phyloP scores from a whole-genome alignment of 1,140 invertebrate genomes.

The Neodiprion lecontei region DNA sequence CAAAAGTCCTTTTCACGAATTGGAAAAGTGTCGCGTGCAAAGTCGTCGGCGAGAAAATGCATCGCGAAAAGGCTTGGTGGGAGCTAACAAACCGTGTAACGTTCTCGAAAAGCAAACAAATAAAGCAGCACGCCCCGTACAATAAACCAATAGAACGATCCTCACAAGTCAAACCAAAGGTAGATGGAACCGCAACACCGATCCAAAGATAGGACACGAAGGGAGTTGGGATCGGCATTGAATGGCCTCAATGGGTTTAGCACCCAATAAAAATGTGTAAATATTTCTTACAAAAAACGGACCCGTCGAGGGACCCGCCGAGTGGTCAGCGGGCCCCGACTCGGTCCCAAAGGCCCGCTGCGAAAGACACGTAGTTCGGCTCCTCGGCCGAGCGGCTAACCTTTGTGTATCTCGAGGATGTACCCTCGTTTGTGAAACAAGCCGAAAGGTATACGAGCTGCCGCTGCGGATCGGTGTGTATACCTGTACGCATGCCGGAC shows the following conservation, averaged over 20 bases:
- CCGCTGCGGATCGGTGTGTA: neutral
- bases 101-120: neutral
- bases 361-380: constrained; percentile 3
- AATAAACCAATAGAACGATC: constrained; percentile 28
- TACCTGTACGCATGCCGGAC: constrained; percentile 27
- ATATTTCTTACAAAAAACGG: constrained; percentile 49
- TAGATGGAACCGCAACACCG: constrained; percentile 22
- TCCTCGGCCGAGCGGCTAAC: constrained; percentile 33
- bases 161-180: constrained; percentile 14
- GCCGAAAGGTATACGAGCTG: constrained; percentile 48
- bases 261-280: constrained; percentile 57
- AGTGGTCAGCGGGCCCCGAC: neutral
- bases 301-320: neutral
- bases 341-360: neutral
- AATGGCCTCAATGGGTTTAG: constrained; percentile 44
- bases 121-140: constrained; percentile 17
- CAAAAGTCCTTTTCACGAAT: constrained; percentile 32
- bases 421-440: constrained; percentile 58
- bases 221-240: constrained; percentile 25
- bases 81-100: constrained; percentile 10
- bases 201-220: constrained; percentile 22
- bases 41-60: too few relatives aligned
- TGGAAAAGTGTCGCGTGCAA: constrained; percentile 29
- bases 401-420: constrained; percentile 47
- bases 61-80: constrained; percentile 12